A percentile compares a stretch with the other conserved stretches of the same genome.
phyloP scores from a whole-genome alignment of 2,113 vertebrate species.

The Theropithecus gelada region DNA sequence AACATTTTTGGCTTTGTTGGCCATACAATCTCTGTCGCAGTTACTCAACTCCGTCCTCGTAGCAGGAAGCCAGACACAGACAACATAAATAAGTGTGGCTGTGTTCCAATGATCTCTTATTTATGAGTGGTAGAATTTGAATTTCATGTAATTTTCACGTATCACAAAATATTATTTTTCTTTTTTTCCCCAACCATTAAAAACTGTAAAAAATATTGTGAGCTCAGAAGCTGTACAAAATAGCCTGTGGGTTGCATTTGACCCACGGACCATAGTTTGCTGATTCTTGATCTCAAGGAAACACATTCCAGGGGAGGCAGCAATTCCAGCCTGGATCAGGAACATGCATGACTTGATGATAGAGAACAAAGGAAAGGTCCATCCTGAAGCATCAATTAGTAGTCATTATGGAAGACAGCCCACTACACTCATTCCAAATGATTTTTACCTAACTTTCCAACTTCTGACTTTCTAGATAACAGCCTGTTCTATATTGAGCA shows the following conservation, averaged over 20 bases:
- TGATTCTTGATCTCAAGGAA: neutral
- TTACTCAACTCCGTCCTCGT: neutral
- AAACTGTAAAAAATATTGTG: neutral
- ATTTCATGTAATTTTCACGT: neutral
- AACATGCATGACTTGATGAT: neutral
- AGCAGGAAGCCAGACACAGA: neutral
- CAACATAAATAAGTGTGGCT: neutral
- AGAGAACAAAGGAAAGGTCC: neutral
- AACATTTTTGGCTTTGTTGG: neutral
- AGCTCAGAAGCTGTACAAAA: neutral
- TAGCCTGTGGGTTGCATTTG: neutral
- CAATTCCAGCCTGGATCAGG: neutral
- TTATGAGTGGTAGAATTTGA: neutral
- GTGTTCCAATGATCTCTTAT: neutral
- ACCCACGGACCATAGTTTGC: neutral
- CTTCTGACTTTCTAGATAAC: neutral
- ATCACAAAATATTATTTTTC: neutral
- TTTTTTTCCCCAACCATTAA: neutral
- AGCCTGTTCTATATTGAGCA: neutral
- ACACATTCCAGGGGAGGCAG: neutral
- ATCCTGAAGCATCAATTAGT: neutral
- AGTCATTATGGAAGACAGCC: neutral
- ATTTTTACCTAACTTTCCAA: neutral
- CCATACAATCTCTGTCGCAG: neutral
- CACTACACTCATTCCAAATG: neutral